Evolutionary conservation across 2,797 vertebrate species (phyloP), one percentile per base, ranked within the genome.

Genomic region (Craterocephalus amniculus): DNA sequence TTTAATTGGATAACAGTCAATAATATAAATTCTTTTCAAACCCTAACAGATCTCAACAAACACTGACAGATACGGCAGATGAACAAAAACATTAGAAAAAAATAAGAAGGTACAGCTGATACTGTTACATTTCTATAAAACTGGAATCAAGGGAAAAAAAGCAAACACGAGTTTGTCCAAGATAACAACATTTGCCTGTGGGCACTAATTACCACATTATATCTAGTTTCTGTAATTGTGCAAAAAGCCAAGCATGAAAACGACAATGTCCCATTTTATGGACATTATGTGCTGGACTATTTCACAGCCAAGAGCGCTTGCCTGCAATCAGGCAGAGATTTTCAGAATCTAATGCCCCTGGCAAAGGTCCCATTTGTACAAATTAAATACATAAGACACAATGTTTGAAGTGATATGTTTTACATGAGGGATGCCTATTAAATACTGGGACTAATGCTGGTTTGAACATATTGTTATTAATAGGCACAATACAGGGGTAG

Each of bases 351-450:
- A 22, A 26, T 48, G 27, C 27, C 22, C 18, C 59, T 61, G 59
- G 43, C 38, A 31, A 45, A 52, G 49, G 18, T 48, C 38, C 38
- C 59, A 62, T 54, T 54, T 54, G 18, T 48, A 64, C 49, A 54
- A 64, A 64, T 64, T 26, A 52, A 54, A 52, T 49, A 54, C 52
- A 54, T 27, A 10, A 29, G 62, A 62, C 27, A 62, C 40, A 31
- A 20, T 48, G 29, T 45, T 18, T 61, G 31, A 61, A 61, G 58
- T 61, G 18, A 11, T 20, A 48, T 32, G 59, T 20, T 45, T 62
- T 32, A 45, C n/a, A 2, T 45, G 26, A n/a, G 14, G 26, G 12
- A 36, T 22, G 6, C 3, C 13, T 43, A 14, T 38, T 38, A 38
- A 59, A 38, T 24, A 60, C 26, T 6, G 4, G 20, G 4, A 18